Base-by-base conservation (phyloP, 2,888 invertebrate genomes). In the Eristalinus sepulchralis region DNA sequence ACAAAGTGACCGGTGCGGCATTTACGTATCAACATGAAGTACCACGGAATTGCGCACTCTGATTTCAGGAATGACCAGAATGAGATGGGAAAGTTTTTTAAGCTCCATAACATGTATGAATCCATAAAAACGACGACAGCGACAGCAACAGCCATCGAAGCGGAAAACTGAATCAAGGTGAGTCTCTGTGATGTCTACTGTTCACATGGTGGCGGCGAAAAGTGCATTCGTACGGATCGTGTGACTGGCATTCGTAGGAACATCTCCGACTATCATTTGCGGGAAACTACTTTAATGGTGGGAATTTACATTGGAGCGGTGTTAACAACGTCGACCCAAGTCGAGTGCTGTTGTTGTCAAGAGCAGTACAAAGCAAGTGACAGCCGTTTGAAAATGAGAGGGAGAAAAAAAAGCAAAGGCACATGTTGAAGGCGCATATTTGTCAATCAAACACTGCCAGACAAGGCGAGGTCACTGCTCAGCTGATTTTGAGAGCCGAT, bases 91-190 rank as follows among this genome's bases (percentile, higher is more conserved):
- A 75, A 75, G 53, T 82, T 81, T 53, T 64, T 24, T 66, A 57
- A 31, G 20, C 63, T 39, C 66, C 59, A 22, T 27, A 10, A 80
- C 70, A 84, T 47, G 47, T 17, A 47, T 66, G 80, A 84, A 71
- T 71, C 75, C 84, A 80, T 81, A 71, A 71, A 80, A 84, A 81
- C 59, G 60, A 75, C 34, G 5, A 53, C 47, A 17, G 47, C 47
- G 33, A 60, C 66, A n/a, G 47, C 24, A 55, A 57, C 13, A 78
- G 55, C 39, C 81, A 81, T 27, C 84, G 81, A 72, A 84, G 84
- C 84, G 84, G 81, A 84, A 80, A 80, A 84, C 76, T 62, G 63
- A 80, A 84, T 76, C 76, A 84, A 84, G 84, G 81, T 84, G 81
- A 84, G 81, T 76, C 81, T 80, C 62, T 57, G 60, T 13, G 17